phyloP scores from a whole-genome alignment of 1,140 invertebrate species.

The Trachymyrmex septentrionalis region DNA sequence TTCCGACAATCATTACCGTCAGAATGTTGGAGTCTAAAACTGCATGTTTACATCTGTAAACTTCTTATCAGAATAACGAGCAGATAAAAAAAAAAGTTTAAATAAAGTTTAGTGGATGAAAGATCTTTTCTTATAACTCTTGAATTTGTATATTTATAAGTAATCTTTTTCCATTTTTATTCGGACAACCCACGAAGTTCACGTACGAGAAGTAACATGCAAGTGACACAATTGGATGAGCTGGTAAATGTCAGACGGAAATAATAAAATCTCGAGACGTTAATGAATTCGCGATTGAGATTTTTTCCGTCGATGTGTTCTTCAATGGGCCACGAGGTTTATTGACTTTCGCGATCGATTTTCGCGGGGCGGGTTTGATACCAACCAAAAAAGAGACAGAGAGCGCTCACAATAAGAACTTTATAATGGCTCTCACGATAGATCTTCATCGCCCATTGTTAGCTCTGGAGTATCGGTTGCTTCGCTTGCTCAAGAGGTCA shows the following conservation, averaged over 20 bases:
- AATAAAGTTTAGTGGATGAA: neutral
- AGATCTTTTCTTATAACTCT: neutral
- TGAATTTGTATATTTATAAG: neutral
- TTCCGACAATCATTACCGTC: neutral
- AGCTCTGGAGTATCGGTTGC: conserved; percentile 49
- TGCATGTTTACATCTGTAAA: neutral
- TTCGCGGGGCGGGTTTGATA: conserved; percentile 34
- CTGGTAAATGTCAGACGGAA: conserved; percentile 14
- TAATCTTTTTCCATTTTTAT: neutral
- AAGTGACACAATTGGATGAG: neutral
- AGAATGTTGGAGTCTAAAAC: neutral
- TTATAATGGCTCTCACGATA: conserved; percentile 69
- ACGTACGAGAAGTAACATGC: neutral
- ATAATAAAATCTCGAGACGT: conserved; percentile 57
- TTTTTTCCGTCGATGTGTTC: conserved; percentile 45
- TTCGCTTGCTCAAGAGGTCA: conserved; percentile 48
- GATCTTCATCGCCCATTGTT: conserved; percentile 70
- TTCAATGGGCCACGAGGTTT: conserved; percentile 58
- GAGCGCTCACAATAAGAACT: conserved; percentile 49
- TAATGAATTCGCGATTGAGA: conserved; percentile 55
- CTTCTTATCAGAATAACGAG: neutral
- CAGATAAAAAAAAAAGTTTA: neutral
- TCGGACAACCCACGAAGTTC: neutral
- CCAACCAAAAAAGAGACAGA: conserved; percentile 33
- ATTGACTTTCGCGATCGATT: conserved; percentile 28